Base-by-base conservation (phyloP, 2,888 invertebrate species). In the Cheilosia pagana region DNA sequence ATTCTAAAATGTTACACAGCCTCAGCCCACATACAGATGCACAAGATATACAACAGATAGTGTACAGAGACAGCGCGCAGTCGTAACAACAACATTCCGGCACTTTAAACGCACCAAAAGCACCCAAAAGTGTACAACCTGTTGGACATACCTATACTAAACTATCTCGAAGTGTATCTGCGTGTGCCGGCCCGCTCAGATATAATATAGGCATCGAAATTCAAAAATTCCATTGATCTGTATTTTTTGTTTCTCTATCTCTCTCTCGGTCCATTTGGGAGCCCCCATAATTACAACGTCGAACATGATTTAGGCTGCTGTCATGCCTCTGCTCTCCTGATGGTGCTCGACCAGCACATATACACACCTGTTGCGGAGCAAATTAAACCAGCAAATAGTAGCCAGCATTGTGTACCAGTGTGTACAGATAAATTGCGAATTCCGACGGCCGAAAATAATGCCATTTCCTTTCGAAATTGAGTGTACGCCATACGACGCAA, bases 281-380 rank as follows among this genome's bases (percentile, higher is more conserved):
- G 81, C 70, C 81, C 85, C 81, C 81, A 71, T 81, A 85, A 85
- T 85, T 85, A 85, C 85, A 85, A 81, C 81, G 85, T 85, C 81
- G 85, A 85, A 85, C 85, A 81, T 85, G 85, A 85, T 85, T 85
- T 85, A 85, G 81, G 75, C 85, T 79, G 79, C 83, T 83, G 83
- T 83, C 79, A 83, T 83, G 79, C 83, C 62, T 59, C 71, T 55
- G 63, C 67, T 78, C 77, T 72, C 78, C 52, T 67, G 65, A n/a
- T n/a, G n/a, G 16, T 21, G 50, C 31, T 39, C 63, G 43, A 63
- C 63, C 79, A 59, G 79, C 63, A 72, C 77, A 72, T 21, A 39
- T 45, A 55, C 68, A 81, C 85, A 85, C 85, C 85, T 85, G 85
- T 85, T 85, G 81, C 71, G 31, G 31, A 6, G 19, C 68, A 55